Percentiles rank a stretch among this genome's conserved stretches.
These are phyloP conservation scores for Mythimna albipuncta DNA, from an alignment of 2,888 invertebrate species.

Conservation along the genomic window DNA sequence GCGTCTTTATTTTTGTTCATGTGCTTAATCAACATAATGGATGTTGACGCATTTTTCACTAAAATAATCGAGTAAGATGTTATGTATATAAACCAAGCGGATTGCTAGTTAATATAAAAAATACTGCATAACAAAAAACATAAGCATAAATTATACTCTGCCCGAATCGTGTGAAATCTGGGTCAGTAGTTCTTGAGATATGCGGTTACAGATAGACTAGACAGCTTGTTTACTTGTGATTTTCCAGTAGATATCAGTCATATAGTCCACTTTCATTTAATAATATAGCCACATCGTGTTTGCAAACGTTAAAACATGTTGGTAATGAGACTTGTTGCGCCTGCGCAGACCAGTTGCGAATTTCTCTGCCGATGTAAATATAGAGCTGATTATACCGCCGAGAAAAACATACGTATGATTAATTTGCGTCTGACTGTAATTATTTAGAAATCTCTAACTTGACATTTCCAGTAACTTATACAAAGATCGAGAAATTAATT, in stretches of 20 bases:
- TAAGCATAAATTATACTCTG: not conserved
- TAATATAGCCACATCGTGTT: slow-evolving; percentile 65
- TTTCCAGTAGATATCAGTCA: slow-evolving; percentile 56
- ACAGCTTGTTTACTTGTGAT: slow-evolving; percentile 15
- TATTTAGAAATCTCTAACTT: slow-evolving; percentile 28
- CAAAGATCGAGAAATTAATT: not conserved
- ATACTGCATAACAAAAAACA: not conserved
- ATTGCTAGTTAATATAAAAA: not conserved
- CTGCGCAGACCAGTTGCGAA: slow-evolving; percentile 64
- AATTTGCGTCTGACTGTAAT: slow-evolving; percentile 1
- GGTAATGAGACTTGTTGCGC: slow-evolving; percentile 69
- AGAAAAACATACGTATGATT: slow-evolving; percentile 26
- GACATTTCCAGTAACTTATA: not conserved
- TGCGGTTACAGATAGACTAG: not conserved
- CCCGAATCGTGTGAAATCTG: not conserved
- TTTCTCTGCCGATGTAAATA: slow-evolving; percentile 61
- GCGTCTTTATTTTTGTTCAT: not conserved
- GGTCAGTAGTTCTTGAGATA: not conserved
- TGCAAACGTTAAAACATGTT: slow-evolving; percentile 68
- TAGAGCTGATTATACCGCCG: slow-evolving; percentile 42
- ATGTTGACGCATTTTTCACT: not conserved
- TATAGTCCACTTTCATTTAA: slow-evolving; percentile 77
- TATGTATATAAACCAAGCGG: not conserved
- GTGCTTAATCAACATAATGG: not conserved
- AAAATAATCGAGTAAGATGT: not conserved